These are phyloP conservation scores for Rhodophaea formosa DNA, from an alignment of 2,888 invertebrate genomes.

Conservation along the genomic window DNA sequence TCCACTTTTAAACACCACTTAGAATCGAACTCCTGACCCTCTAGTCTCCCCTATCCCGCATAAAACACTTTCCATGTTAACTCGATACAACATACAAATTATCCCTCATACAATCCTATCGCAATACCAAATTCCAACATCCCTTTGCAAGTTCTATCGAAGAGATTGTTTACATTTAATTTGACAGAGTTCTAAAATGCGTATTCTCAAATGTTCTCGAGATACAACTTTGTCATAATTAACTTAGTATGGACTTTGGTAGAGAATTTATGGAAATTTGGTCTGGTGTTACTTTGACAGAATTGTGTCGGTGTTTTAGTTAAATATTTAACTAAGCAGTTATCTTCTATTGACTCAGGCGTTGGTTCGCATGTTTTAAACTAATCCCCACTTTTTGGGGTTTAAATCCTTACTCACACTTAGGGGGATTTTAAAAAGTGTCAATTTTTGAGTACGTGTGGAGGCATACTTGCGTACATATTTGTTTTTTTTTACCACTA, in stretches of 20 bases:
- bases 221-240: conserved; percentile 3
- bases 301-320: not conserved
- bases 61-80: conserved; percentile 17
- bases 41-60: not conserved
- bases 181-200: conserved; percentile 15
- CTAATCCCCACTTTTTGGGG: conserved; percentile 15
- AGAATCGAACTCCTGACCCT: conserved; percentile 7
- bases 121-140: not conserved
- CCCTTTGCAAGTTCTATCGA: not conserved
- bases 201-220: not conserved
- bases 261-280: not conserved
- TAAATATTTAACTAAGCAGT: conserved; percentile 21
- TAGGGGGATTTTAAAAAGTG: not conserved
- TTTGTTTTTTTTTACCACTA: no score
- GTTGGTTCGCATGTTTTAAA: conserved; percentile 10
- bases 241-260: not conserved
- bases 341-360: conserved; percentile 44
- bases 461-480: no score
- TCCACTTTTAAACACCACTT: conserved; percentile 4
- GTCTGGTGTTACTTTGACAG: conserved; percentile 2
- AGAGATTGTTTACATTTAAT: not conserved
- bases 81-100: conserved; percentile 11
- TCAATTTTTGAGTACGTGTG: not conserved
- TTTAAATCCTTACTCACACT: conserved; percentile 2
- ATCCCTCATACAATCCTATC: conserved; percentile 9